Base-by-base conservation (phyloP, 2,113 vertebrate genomes). In the Riparia riparia region DNA sequence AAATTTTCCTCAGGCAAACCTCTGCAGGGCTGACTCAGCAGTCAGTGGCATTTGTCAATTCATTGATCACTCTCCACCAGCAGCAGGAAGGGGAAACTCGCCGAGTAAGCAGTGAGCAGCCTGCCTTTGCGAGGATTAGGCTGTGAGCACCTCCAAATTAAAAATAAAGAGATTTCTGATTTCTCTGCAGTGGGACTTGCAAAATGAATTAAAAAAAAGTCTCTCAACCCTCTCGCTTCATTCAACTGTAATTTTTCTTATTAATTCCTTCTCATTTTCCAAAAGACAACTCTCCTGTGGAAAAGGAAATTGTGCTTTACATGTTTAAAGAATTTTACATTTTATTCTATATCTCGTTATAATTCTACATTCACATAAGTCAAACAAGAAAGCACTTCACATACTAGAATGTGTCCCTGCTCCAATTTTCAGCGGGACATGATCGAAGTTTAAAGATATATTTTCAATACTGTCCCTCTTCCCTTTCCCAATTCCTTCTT, bases 1-100 rank as follows among this genome's bases (percentile, higher is more conserved):
- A 76, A 37, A 96, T 94, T 94, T 90, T 76, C 64, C 60, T 28
- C 15, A 79, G 85, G 74, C 72, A 93, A 84, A 45, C 53, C 83
- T 88, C 95, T 15, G 66, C 83, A 93, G 94, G 84, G 96, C 96
- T 97, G 96, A 97, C 81, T 94, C 60, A 2, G 96, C 96, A 88
- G 86, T 92, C 76, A 78, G 93, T 96, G 93, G 79, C 94, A 86
- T 96, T 96, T 95, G 83, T 97, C 96, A 96, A 91, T 97, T 82
- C 90, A 96, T 97, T 96, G 97, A 96, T 97, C 80, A 18, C 78
- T 65, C 69, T 42, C 77, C 57, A 64, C 68, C 86, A 86, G 50
- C 61, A 63, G 66, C 2, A 25, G 53, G 89, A 72, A 90, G 86
- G 49, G 50, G 54, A 92, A 88, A 89, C 41, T 70, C 77, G 93